A percentile compares a stretch with the other conserved stretches of the same genome.
Conservation (phyloP, 2,888 invertebrate species). For the Tachina grossa region DNA sequence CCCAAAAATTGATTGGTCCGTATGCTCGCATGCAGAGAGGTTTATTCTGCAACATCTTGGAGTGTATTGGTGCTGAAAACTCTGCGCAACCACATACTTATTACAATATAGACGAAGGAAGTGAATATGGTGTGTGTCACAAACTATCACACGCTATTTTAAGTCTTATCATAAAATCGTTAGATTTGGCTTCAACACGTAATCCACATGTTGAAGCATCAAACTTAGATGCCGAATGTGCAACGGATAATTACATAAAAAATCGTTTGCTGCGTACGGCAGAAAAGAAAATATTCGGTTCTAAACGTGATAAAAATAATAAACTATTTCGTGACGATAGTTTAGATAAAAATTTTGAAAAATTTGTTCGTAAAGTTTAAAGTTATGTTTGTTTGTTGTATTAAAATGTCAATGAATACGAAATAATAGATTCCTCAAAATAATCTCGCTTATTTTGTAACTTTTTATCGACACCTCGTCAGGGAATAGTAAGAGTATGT, state of each 20-base stretch:
- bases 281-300: conserved; percentile 76
- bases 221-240: conserved; percentile 73
- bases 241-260: conserved; percentile 79
- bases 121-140: conserved; percentile 78
- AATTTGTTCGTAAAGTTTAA: conserved; percentile 22
- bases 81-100: conserved; percentile 76
- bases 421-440: too few relatives aligned
- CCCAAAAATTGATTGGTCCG: conserved; percentile 77
- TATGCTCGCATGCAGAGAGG: conserved; percentile 80
- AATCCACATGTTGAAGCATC: conserved; percentile 73
- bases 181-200: conserved; percentile 77
- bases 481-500: too few relatives aligned
- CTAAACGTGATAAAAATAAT: neutral
- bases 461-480: too few relatives aligned
- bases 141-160: conserved; percentile 79
- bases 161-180: conserved; percentile 78
- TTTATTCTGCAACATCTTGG: conserved; percentile 78
- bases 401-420: too few relatives aligned
- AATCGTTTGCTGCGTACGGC: conserved; percentile 79
- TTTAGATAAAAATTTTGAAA: conserved; percentile 14
- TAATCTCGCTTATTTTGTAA: too few relatives aligned
- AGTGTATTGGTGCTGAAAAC: conserved; percentile 79
- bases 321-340: neutral
- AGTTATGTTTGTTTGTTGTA: neutral
- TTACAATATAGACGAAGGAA: conserved; percentile 77